These are phyloP conservation scores for Drosophila quinaria DNA, from an alignment of 2,888 invertebrate species.

Conservation along the genomic window DNA sequence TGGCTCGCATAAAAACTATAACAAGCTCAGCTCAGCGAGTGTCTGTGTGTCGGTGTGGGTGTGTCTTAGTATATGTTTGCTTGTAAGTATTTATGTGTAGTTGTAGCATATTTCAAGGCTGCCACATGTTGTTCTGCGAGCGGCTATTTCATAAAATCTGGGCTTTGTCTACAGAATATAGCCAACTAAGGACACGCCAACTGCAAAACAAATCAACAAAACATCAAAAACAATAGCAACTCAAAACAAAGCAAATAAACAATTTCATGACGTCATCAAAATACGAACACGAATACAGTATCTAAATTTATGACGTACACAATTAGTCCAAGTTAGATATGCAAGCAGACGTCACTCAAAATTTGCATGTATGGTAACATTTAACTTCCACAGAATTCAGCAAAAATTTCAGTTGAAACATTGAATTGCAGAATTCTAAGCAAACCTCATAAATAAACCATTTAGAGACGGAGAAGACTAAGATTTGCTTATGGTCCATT, in stretches of 20 bases:
- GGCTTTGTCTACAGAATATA: slow-evolving; percentile 61
- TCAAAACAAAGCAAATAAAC: slow-evolving; percentile 21
- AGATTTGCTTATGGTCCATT: slow-evolving; percentile 1
- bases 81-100: slow-evolving; percentile 16
- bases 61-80: slow-evolving; percentile 21
- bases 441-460: slow-evolving; percentile 3
- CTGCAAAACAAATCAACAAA: slow-evolving; percentile 48
- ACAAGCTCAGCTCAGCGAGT: slow-evolving; percentile 38
- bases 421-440: background rate
- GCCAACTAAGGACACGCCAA: slow-evolving; percentile 55
- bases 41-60: slow-evolving; percentile 14
- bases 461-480: background rate
- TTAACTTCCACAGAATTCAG: background rate
- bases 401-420: background rate
- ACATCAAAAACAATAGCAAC: slow-evolving; percentile 25
- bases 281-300: slow-evolving; percentile 27
- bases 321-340: slow-evolving; percentile 18
- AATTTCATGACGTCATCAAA: slow-evolving; percentile 39
- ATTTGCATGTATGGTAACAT: background rate
- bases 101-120: slow-evolving; percentile 48
- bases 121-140: slow-evolving; percentile 33
- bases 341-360: background rate
- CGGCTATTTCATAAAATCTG: slow-evolving; percentile 61
- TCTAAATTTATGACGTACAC: slow-evolving; percentile 30
- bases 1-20: slow-evolving; percentile 56